Base-by-base conservation (phyloP, 2,888 invertebrate species). In the Sesia apiformis region DNA sequence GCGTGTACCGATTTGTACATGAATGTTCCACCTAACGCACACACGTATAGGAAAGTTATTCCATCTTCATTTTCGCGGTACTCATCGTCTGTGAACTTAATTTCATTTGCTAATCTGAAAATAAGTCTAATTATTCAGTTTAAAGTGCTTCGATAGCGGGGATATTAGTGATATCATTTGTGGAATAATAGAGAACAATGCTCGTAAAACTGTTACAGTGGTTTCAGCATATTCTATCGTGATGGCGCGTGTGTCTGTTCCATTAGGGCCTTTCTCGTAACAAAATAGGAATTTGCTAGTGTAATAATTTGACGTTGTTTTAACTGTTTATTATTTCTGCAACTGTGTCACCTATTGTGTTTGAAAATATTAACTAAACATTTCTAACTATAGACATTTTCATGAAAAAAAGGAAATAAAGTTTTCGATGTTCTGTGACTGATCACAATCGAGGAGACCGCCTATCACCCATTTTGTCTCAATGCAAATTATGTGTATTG, bases 201-300 rank as follows among this genome's bases (percentile, higher is more conserved):
- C 23, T 8, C 4, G 8, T 46, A 23, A 8, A 46, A 8, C 2
- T 5, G 46, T 46, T 46, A 8, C 46, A 8, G 46, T 5, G 23
- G 5, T 46, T 46, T 46, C 8, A 6, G 8, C n/a, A 46, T 46
- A 46, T 46, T 46, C 23, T 23, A 46, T 7, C 70, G 74, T 73
- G 73, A 87, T 88, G 88, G 87, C 87, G 88, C 80, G 86, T 76
- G 83, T 76, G 78, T 76, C 75, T 70, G 71, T 70, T 71, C 64
- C 63, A 68, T 61, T 70, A 70, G 72, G 67, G 69, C 69, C 74
- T 74, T 74, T 76, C 76, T 79, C 83, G 81, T 70, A 74, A 70
- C 70, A 85, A 82, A 85, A 79, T 79, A 73, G 73, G 75, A 80
- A 78, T 81, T 82, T 82, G 83, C 65, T 75, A 75, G 66, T 65